Evolutionary conservation across 2,888 invertebrate species (phyloP), one percentile per base, ranked within the genome.

Genomic region (Gandaritis pyraliata): DNA sequence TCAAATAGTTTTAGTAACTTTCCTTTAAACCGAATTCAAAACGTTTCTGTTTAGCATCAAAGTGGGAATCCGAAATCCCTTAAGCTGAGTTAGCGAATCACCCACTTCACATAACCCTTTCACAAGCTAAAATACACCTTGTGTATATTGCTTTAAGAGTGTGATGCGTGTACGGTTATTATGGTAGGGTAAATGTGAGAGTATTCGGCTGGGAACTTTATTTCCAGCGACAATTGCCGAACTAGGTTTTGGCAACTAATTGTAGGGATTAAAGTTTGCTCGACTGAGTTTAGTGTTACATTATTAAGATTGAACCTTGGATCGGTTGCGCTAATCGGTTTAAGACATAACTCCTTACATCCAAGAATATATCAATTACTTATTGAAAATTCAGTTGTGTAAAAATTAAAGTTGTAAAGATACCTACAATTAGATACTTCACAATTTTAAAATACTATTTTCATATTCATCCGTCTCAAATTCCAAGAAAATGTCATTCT

Each of bases 221-320:
- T 88, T 88, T 87, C 74, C 75, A 82, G 86, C 83, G 87, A 88
- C 89, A 88, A 89, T 90, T 88, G 86, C 82, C 81, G 80, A 81
- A 86, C 85, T 86, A 83, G 82, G 79, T 87, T 89, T 84, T 82
- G 80, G 76, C 78, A 83, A 86, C 86, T 88, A 88, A 90, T 89
- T 88, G 86, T 86, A 78, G 78, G 77, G 82, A 86, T 83, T 85
- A 82, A 84, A 87, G 82, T 88, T 87, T 55, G 77, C 75, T 73
- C 72, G 70, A 74, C 71, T 70, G 75, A 76, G 76, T 83, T 80
- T 76, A 76, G 80, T 65, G 55, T 59, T 50, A 43, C 41, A 18
- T 54, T 62, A 58, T 54, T 57, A 43, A n/a, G 43, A 52, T 56
- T 16, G 56, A 56, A 57, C 50, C 46, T 55, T 50, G 43, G 45